These are phyloP conservation scores for Rotaria sp. DNA, from an alignment of 2,888 invertebrate genomes.

Conservation along the genomic window DNA sequence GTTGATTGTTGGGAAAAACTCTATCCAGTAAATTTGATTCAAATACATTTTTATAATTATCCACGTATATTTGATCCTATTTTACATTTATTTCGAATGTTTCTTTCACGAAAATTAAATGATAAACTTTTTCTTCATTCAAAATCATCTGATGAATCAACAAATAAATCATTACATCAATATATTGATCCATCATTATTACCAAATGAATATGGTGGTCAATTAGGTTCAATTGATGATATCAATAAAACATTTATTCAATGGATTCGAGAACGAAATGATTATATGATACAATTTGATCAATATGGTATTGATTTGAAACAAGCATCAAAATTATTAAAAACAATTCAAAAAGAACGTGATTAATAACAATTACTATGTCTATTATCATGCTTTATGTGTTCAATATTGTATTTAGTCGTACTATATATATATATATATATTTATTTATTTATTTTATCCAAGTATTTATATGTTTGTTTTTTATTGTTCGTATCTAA, in stretches of 20 bases:
- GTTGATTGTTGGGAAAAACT: background rate
- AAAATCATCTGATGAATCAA: background rate
- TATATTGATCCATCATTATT: background rate
- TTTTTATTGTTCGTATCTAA: too few relatives aligned
- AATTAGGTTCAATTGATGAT: background rate
- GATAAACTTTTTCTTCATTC: background rate
- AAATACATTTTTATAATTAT: slow-evolving; percentile 6
- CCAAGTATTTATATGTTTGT: too few relatives aligned
- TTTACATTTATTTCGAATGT: background rate
- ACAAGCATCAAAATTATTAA: background rate
- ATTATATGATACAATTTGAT: background rate
- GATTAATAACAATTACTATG: background rate
- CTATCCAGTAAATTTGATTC: background rate
- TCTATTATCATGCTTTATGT: background rate
- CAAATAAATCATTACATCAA: background rate
- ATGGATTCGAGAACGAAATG: background rate
- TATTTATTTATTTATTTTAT: too few relatives aligned
- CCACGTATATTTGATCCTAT: background rate
- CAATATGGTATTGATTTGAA: background rate
- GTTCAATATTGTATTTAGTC: background rate
- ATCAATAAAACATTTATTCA: background rate
- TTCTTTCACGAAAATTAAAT: background rate
- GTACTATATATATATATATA: background rate
- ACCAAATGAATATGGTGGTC: background rate
- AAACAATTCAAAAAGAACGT: background rate